Base-by-base conservation (phyloP, 1,140 invertebrate species). In the Cotesia chilonis region DNA sequence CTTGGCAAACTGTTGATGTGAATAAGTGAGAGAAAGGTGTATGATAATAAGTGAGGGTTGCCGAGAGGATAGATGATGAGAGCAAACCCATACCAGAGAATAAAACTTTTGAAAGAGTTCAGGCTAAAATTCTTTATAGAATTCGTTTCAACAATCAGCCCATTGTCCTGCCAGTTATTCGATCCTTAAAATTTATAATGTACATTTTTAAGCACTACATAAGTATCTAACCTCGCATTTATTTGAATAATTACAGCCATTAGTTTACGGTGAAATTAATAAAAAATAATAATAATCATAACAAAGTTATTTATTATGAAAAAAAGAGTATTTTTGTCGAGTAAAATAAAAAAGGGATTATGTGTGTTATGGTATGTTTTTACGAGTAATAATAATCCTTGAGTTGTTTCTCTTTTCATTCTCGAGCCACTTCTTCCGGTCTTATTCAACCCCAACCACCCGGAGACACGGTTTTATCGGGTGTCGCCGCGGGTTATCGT, bases 401-500 rank as follows among this genome's bases (percentile, higher is more conserved):
- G 47, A 37, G 59, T 66, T 75, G 59, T 75, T 72, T 72, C 67
- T 73, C 64, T 63, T 69, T 64, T 69, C 35, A 60, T 55, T 35
- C 28, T 14, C 59, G 51, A 52, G 28, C 59, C 68, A 67, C 59
- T 68, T 70, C 73, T 66, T 67, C 12, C 54, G 37, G 47, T 72
- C 70, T 72, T 72, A 75, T 72, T 59, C 68, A 68, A 72, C 63
- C 63, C 28, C 70, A 61, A 64, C 57, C 67, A 63, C 63, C 47
- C 35, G 60, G 61, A 72, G 74, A 75, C 67, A 64, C 66, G 20
- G 54, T 75, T 75, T 75, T 75, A 75, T 75, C 74, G 74, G 74
- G 74, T 72, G 74, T 75, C 74, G 74, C 74, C 70, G 74, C 70
- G 70, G 74, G 74, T 75, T 75, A 75, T 75, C 74, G 70, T 60